A percentile compares a stretch with the other conserved stretches of the same genome.
These are phyloP conservation scores for Chymomyza procnemis DNA, from an alignment of 2,888 invertebrate genomes.

Conservation along the genomic window DNA sequence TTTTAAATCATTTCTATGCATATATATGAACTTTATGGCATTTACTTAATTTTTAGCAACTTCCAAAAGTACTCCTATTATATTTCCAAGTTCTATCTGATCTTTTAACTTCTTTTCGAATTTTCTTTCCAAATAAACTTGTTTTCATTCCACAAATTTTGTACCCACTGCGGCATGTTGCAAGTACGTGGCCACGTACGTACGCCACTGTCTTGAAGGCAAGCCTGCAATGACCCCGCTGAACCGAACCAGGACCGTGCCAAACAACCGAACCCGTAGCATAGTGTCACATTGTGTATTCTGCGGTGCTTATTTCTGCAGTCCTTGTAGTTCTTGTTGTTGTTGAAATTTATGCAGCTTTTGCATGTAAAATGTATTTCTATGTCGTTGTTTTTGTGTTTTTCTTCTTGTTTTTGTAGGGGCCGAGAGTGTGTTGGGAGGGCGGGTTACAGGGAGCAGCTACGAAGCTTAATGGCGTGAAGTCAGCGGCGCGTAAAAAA, in stretches of 20 bases:
- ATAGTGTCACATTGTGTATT: slow-evolving; percentile 39
- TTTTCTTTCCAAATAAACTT: too few relatives aligned
- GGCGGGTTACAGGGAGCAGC: slow-evolving; percentile 37
- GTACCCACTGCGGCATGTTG: too few relatives aligned
- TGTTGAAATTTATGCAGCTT: slow-evolving; percentile 54
- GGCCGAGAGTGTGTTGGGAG: not conserved
- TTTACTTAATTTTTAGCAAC: too few relatives aligned
- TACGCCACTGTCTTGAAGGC: not conserved
- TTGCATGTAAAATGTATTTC: slow-evolving; percentile 49
- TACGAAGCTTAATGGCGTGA: slow-evolving; percentile 74
- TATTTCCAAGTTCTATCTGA: too few relatives aligned
- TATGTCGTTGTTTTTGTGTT: slow-evolving; percentile 18
- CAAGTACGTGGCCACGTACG: too few relatives aligned
- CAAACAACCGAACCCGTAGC: not conserved
- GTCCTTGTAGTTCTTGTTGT: slow-evolving; percentile 22
- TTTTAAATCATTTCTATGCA: too few relatives aligned
- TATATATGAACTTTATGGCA: too few relatives aligned
- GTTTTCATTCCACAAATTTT: too few relatives aligned
- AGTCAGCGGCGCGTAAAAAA: slow-evolving; percentile 76
- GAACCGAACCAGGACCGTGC: not conserved
- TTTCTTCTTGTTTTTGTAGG: not conserved
- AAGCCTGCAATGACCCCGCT: slow-evolving; percentile 52
- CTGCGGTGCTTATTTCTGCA: slow-evolving; percentile 1
- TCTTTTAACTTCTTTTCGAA: too few relatives aligned
- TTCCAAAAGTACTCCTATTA: too few relatives aligned